Evolutionary conservation across 1,140 invertebrate species (phyloP), one percentile per base, ranked within the genome.

Genomic region (Sinonovacula constricta): DNA sequence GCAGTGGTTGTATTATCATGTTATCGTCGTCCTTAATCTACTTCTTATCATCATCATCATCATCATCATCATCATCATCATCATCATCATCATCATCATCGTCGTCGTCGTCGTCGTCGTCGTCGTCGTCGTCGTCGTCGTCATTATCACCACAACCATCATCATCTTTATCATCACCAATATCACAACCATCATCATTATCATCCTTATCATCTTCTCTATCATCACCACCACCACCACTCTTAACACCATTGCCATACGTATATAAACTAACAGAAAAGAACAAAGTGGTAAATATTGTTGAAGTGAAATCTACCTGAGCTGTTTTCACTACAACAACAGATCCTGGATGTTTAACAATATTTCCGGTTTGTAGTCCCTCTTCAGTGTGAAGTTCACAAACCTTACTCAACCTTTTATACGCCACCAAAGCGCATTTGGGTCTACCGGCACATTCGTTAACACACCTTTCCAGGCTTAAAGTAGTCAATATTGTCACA

Each of bases 141-240:
- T 62, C 68, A 59, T 62, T 24, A 59, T 62, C 68, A 59, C 31
- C 68, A 59, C 22, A 34, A 54, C 22, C 66, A 54, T 57, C 66
- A 54, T 57, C 66, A 54, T 34, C 22, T 12, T n/a, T 12, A 49
- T n/a, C 10, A 49, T n/a, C 10, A 49, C 45, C 10, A 49, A 10
- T 12, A 49, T 12, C 45, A 49, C 10, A 10, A 49, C 10, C 45
- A 49, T 12, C 45, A 49, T 12, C 45, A 49, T n/a, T n/a, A n/a
- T n/a, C n/a, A n/a, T n/a, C n/a, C n/a, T n/a, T n/a, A n/a, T n/a
- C n/a, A n/a, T n/a, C n/a, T n/a, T n/a, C n/a, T n/a, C n/a, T n/a
- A n/a, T n/a, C 10, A 49, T n/a, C 10, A 49, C 45, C 10, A 49
- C 45, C 10, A 49, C 45, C 10, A 49, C 45, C 10, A 49, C 10